Conservation (phyloP, 2,797 vertebrate genomes). For the Otolemur crassicaudatus region DNA sequence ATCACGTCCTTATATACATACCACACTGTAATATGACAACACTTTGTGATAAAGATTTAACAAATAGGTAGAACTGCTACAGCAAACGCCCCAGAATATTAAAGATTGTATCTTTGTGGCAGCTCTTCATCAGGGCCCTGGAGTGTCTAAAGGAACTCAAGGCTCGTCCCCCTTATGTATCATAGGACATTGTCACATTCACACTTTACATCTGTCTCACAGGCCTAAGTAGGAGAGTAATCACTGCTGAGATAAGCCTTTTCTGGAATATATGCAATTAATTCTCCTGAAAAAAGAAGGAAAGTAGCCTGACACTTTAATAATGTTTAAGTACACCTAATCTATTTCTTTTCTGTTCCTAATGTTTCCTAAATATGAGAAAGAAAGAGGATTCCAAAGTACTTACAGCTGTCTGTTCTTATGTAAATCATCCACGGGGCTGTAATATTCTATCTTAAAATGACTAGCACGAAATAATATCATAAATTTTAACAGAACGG, state of each 20-base stretch:
- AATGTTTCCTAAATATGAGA: constrained; percentile 85
- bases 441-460: constrained; percentile 79
- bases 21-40: constrained; percentile 51
- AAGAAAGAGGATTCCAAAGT: constrained; percentile 84
- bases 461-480: constrained; percentile 74
- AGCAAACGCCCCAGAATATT: constrained; percentile 82
- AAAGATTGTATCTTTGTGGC: constrained; percentile 85
- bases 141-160: constrained; percentile 62
- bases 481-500: constrained; percentile 71
- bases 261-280: constrained; percentile 85
- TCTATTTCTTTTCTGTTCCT: constrained; percentile 85
- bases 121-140: constrained; percentile 78
- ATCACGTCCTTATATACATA: constrained; percentile 67
- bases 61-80: constrained; percentile 75
- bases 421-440: constrained; percentile 77
- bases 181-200: constrained; percentile 81
- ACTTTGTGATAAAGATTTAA: constrained; percentile 78
- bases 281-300: constrained; percentile 78
- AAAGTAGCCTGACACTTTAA: constrained; percentile 85
- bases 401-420: constrained; percentile 82
- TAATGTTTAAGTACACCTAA: constrained; percentile 87
- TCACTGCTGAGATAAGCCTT: constrained; percentile 85
- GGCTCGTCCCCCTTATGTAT: constrained; percentile 75
- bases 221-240: constrained; percentile 81
- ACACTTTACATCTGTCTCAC: constrained; percentile 70